phyloP scores from a whole-genome alignment of 2,888 invertebrate species.

The Phalangium opilio region DNA sequence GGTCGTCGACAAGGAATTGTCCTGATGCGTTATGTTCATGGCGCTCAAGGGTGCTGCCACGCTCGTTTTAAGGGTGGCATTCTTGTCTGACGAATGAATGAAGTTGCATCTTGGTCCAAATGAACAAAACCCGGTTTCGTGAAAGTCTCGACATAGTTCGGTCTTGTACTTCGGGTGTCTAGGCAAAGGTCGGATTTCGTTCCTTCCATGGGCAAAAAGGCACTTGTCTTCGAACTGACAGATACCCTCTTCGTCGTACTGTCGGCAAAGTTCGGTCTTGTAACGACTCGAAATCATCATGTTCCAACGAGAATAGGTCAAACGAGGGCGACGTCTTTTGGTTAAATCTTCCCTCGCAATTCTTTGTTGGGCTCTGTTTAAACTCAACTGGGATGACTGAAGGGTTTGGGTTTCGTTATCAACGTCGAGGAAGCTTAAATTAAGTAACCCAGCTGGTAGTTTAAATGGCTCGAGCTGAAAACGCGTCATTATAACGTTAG shows the following conservation, averaged over 20 bases:
- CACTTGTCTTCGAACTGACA: conserved; percentile 14
- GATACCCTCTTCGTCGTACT: conserved; percentile 8
- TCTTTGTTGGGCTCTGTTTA: too few relatives aligned
- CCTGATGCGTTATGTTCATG: too few relatives aligned
- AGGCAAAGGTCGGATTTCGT: conserved; percentile 10
- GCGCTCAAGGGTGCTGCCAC: too few relatives aligned
- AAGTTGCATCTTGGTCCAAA: conserved; percentile 11
- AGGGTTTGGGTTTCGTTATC: too few relatives aligned
- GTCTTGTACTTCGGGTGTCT: conserved; percentile 9
- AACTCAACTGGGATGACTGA: too few relatives aligned
- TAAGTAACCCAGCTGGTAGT: too few relatives aligned
- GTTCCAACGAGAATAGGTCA: background rate
- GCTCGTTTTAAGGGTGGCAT: background rate
- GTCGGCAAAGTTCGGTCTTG: conserved; percentile 14
- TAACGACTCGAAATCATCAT: conserved; percentile 6
- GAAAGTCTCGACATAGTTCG: conserved; percentile 6
- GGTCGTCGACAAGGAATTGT: too few relatives aligned
- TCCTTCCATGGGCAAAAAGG: conserved; percentile 13
- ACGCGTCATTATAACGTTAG: too few relatives aligned
- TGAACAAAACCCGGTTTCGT: conserved; percentile 8
- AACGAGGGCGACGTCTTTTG: too few relatives aligned
- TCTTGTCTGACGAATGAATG: conserved; percentile 9
- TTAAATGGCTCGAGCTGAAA: too few relatives aligned
- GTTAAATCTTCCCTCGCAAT: too few relatives aligned
- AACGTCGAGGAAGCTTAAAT: too few relatives aligned